Base-by-base conservation (phyloP, 2,888 invertebrate genomes). In the Sarcophaga subvicina region DNA sequence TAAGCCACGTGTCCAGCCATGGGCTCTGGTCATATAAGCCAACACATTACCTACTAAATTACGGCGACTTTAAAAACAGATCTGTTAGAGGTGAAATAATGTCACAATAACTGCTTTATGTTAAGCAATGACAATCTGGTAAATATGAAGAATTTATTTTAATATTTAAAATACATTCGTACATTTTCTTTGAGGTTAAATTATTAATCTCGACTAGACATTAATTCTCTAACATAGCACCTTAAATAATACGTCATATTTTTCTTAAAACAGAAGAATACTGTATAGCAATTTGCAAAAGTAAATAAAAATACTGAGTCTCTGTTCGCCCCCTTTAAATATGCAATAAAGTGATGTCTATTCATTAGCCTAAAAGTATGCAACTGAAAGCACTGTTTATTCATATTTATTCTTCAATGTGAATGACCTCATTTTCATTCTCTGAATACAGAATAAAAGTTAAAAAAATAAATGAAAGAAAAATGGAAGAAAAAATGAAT, bases 391-490 rank as follows among this genome's bases (percentile, higher is more conserved):
- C 27, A 10, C 63, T 75, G 76, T 67, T n/a, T 62, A 63, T 75
- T 63, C 64, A 37, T 66, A 60, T 80, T 66, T 67, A 66, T 60
- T 66, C 75, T 22, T 2, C 69, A 76, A 84, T 75, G 89, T 89
- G 88, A 89, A 89, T 88, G 88, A 87, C 89, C 89, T 54, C 83
- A 88, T 85, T 88, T 80, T 45, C 25, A 22, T 22, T 25, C 54
- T 14, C 1, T 54, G 54, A 14, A 54, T 17, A 17, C 12, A 17
- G 17, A 54, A 49, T 14, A 49, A 49, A 49, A 49, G 14, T 14
- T 11, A 14, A 49, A 49, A 49, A 14, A 49, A 49, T 14, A 2
- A n/a, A 45, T n/a, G 63, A 37, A 14, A 54, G 10, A 17, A 79
- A 79, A 63, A 37, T 62, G 45, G 66, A 17, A 22, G 4, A 63